Base-by-base conservation (phyloP, 2,888 invertebrate genomes). In the Phalangium opilio region DNA sequence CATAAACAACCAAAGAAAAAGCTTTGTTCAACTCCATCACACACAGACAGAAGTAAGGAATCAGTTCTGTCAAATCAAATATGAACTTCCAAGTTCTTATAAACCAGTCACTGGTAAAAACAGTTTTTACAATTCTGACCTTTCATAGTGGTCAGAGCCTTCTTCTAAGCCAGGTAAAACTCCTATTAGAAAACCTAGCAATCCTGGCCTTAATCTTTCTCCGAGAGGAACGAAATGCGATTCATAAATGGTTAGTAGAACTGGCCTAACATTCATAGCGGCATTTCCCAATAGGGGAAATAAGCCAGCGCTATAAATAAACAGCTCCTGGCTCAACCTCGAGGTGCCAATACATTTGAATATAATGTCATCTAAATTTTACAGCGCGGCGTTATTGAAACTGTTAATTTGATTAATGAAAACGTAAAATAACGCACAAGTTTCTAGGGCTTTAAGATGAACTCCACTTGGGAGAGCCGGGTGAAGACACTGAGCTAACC, bases 401-500 rank as follows among this genome's bases (percentile, higher is more conserved):
- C n/a, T n/a, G n/a, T n/a, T n/a, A n/a, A n/a, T n/a, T n/a, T n/a
- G n/a, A n/a, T n/a, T n/a, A n/a, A n/a, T n/a, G n/a, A n/a, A n/a
- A n/a, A n/a, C n/a, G n/a, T n/a, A n/a, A n/a, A n/a, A 27, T 20
- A 51, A 44, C 62, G 84, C 83, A 66, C 89, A 90, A 0, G 86
- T 85, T 69, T 90, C 89, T 55, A 90, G 68, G 18, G 87, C 86
- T 67, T 87, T 89, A 51, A 89, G 69, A 67, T 90, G 90, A 20
- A 90, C 90, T 33, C 90, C 89, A 46, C 83, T 82, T 18, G 90
- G 89, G 55, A 90, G 70, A 15, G 83, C 83, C 33, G 89, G 89
- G 70, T 91, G 89, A 75, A 90, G 81, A 64, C 90, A 91, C 73
- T 90, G 90, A 41, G 89, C 84, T 55, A 91, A 70, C 51, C 90